A percentile compares a stretch with the other conserved stretches of the same genome.
phyloP scores from a whole-genome alignment of 2,888 invertebrate genomes.

The Lasius platythorax region DNA sequence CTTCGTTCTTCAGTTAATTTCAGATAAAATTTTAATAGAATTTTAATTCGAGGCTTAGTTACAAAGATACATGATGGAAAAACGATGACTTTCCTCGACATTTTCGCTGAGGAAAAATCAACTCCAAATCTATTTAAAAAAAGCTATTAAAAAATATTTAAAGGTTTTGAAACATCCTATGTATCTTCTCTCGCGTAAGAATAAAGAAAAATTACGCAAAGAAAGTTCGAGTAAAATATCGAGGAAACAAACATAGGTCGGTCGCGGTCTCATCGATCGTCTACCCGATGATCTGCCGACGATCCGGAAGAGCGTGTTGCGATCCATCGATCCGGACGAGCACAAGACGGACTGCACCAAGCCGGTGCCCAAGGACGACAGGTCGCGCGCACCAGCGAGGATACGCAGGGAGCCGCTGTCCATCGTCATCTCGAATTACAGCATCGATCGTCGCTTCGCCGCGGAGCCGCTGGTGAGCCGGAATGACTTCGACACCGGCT shows the following conservation, averaged over 20 bases:
- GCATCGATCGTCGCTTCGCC: constrained; percentile 77
- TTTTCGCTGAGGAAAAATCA: background rate
- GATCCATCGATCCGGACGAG: constrained; percentile 73
- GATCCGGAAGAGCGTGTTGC: constrained; percentile 71
- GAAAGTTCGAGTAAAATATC: background rate
- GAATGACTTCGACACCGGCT: constrained; percentile 78
- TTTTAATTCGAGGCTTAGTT: background rate
- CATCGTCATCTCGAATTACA: constrained; percentile 80
- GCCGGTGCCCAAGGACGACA: constrained; percentile 64
- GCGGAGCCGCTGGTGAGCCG: constrained; percentile 75
- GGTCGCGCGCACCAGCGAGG: constrained; percentile 39
- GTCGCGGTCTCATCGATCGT: constrained; percentile 66
- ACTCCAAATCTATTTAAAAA: background rate
- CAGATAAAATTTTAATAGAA: background rate
- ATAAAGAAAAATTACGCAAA: background rate
- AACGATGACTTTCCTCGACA: background rate
- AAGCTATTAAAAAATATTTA: background rate
- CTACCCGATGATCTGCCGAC: constrained; percentile 50
- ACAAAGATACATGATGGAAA: background rate
- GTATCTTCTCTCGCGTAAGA: background rate
- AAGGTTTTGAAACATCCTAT: background rate
- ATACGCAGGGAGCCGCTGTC: constrained; percentile 75
- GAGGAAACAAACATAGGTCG: constrained; percentile 56
- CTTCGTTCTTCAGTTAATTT: background rate
- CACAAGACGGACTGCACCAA: constrained; percentile 74